A percentile compares a stretch with the other conserved stretches of the same genome.
Evolutionary conservation across 2,888 invertebrate genomes (phyloP).

Genomic region (Drosophila pseudotakahashii): DNA sequence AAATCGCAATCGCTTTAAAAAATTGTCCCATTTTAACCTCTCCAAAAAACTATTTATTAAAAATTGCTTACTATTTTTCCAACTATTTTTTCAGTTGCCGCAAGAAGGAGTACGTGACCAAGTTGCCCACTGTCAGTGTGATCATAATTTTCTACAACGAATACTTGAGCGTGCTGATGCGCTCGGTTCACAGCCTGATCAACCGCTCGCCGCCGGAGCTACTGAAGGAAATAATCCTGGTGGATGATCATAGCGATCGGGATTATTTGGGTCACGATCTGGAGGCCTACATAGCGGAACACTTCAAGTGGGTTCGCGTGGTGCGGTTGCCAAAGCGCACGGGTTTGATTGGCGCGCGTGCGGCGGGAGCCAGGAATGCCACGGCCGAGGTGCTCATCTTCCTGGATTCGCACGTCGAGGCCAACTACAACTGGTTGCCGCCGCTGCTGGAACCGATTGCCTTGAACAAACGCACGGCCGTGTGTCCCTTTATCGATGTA

Average conservation of each 20-base stretch:
- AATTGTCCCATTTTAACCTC: too few relatives aligned
- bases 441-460: slow-evolving; percentile 96
- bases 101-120: slow-evolving; percentile 73
- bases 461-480: slow-evolving; percentile 92
- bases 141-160: slow-evolving; percentile 98
- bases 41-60: too few relatives aligned
- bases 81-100: slow-evolving; percentile 67
- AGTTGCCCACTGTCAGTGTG: slow-evolving; percentile 91
- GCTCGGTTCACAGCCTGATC: slow-evolving; percentile 92
- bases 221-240: slow-evolving; percentile 94
- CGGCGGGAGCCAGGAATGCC: slow-evolving; percentile 92
- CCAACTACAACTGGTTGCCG: slow-evolving; percentile 96
- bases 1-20: too few relatives aligned
- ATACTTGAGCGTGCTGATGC: slow-evolving; percentile 93
- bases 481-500: slow-evolving; percentile 99
- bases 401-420: slow-evolving; percentile 96
- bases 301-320: slow-evolving; percentile 91
- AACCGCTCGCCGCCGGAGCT: slow-evolving; percentile 92
- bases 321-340: slow-evolving; percentile 90
- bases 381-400: slow-evolving; percentile 93
- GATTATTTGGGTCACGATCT: slow-evolving; percentile 89
- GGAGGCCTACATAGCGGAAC: slow-evolving; percentile 89
- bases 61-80: neutral
- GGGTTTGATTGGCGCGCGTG: slow-evolving; percentile 94
- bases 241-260: slow-evolving; percentile 94